Conservation (phyloP, 2,888 invertebrate genomes). For the Agriopis leucophaearia region DNA sequence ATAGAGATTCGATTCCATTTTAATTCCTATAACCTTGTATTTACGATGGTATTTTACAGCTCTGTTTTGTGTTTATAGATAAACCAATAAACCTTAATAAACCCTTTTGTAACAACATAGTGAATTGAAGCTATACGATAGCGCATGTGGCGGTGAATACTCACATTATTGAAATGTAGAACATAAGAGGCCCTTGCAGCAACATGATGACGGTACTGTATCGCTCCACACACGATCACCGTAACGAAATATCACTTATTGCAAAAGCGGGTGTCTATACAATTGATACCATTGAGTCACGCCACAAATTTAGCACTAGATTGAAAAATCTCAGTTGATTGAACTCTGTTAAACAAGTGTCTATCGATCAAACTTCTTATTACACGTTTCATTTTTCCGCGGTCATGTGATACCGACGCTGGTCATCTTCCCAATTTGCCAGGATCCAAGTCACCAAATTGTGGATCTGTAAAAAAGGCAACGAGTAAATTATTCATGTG, state of each 20-base stretch:
- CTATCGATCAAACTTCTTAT: conserved; percentile 44
- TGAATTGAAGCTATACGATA: conserved; percentile 35
- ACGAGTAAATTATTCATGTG: conserved; percentile 53
- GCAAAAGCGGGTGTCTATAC: conserved; percentile 49
- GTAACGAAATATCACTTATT: conserved; percentile 62
- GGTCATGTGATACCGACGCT: conserved; percentile 65
- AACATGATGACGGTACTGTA: conserved; percentile 62
- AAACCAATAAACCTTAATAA: conserved; percentile 51
- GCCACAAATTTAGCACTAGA: conserved; percentile 57
- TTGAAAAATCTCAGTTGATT: conserved; percentile 57
- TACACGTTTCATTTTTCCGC: conserved; percentile 48
- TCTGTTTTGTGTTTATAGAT: conserved; percentile 37
- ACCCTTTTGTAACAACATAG: conserved; percentile 43
- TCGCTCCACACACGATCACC: conserved; percentile 61
- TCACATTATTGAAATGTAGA: conserved; percentile 72
- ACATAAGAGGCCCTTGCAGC: conserved; percentile 64
- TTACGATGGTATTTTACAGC: conserved; percentile 29
- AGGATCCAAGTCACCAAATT: conserved; percentile 42
- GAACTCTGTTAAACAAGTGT: conserved; percentile 50
- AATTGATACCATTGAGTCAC: conserved; percentile 60
- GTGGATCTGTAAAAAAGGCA: conserved; percentile 62
- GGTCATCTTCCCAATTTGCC: conserved; percentile 56
- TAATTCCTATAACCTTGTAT: conserved; percentile 39
- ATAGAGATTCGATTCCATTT: conserved; percentile 34
- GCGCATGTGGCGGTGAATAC: conserved; percentile 58